Evolutionary conservation across 2,888 invertebrate species (phyloP), one percentile per base, ranked within the genome.

Genomic region (Leptopilina myrica): DNA sequence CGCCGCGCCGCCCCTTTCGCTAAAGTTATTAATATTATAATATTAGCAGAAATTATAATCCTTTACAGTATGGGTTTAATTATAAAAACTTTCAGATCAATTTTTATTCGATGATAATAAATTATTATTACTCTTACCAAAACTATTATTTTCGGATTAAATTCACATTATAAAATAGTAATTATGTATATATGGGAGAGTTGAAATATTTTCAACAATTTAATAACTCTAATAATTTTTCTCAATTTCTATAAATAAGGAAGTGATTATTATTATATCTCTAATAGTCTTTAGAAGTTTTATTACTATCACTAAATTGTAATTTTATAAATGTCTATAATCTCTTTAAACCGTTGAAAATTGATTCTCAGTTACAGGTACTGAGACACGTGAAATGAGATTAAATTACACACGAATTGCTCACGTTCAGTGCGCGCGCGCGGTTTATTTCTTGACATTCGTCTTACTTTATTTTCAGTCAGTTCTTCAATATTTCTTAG

Each of bases 291-390:
- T 59, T 6, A n/a, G n/a, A 59, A 59, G n/a, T 11, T 69, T 53
- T 26, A 69, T 8, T 5, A 8, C 49, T 26, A 69, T 49, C 20
- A 14, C 20, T 69, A 53, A 53, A 49, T 53, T 12, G 26, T 69
- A 26, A 69, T 69, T 69, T 26, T 46, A 69, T 53, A 69, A 49
- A 46, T 69, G 69, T 69, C 49, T 26, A 53, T 69, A 69, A 69
- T 69, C 49, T 26, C 14, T 67, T 49, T 67, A 20, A 67, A 69
- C 46, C 69, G 53, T 53, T 49, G 14, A 69, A 26, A 69, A 69
- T 69, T 69, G 69, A 69, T 69, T 26, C 14, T 49, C 20, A 69
- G 69, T 26, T 46, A 49, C 20, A 26, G 49, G 69, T 69, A n/a
- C n/a, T 69, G 26, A 26, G 49, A 26, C 53, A 53, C 53, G 69